A percentile compares a stretch with the other conserved stretches of the same genome.
phyloP scores from a whole-genome alignment of 2,797 vertebrate species.

The Sebastes cheni region DNA sequence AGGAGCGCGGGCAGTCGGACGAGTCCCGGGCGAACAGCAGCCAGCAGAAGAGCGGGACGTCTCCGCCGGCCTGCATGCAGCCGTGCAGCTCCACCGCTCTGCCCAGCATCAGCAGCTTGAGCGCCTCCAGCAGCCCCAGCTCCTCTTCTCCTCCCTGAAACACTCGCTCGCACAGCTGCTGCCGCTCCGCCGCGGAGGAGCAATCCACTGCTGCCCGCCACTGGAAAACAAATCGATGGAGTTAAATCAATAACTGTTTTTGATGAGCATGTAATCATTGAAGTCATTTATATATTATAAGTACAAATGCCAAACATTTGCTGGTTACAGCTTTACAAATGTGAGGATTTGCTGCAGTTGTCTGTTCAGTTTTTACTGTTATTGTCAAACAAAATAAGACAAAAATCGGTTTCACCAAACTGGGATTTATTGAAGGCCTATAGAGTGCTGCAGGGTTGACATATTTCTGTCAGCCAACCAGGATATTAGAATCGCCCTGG shows the following conservation, averaged over 20 bases:
- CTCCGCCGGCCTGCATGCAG: slow-evolving; percentile 82
- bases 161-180: slow-evolving; percentile 85
- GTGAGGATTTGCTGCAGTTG: background rate
- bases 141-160: slow-evolving; percentile 93
- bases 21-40: slow-evolving; percentile 95
- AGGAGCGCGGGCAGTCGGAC: slow-evolving; percentile 87
- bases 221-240: slow-evolving; percentile 63
- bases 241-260: background rate
- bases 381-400: background rate
- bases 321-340: background rate
- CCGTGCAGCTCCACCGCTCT: slow-evolving; percentile 88
- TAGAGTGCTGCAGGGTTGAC: too few species aligned
- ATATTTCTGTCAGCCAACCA: too few species aligned
- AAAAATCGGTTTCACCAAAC: background rate
- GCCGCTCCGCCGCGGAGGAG: slow-evolving; percentile 77
- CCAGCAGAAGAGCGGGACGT: slow-evolving; percentile 95
- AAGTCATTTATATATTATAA: background rate
- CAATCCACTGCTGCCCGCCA: slow-evolving; percentile 87
- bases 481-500: too few species aligned
- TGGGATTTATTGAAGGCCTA: background rate
- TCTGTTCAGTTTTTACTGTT: background rate
- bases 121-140: slow-evolving; percentile 91
- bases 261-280: background rate
- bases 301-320: background rate
- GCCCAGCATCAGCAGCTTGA: slow-evolving; percentile 95